phyloP scores from a whole-genome alignment of 2,113 vertebrate species.

The Plotosus lineatus region DNA sequence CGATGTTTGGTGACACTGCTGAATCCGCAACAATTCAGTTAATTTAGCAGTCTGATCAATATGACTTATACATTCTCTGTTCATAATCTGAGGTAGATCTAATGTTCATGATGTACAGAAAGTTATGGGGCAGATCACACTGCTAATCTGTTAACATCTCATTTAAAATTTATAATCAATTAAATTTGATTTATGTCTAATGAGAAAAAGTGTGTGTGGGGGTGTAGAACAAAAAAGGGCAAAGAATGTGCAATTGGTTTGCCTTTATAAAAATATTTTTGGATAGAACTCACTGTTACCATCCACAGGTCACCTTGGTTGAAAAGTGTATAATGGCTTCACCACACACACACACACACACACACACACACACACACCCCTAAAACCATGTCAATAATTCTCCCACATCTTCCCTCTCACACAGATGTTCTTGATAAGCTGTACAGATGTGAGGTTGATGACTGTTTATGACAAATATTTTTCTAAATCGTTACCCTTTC shows the following conservation, averaged over 20 bases:
- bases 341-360: constrained; percentile 38
- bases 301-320: constrained; percentile 31
- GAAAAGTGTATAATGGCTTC: constrained; percentile 36
- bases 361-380: neutral
- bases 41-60: neutral
- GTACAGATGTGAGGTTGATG: constrained; percentile 7
- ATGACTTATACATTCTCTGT: no score
- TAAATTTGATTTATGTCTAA: neutral
- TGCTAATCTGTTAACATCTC: neutral
- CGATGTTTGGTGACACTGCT: neutral
- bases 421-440: constrained; percentile 15
- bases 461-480: constrained; percentile 25
- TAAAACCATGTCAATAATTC: constrained; percentile 28
- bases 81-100: neutral
- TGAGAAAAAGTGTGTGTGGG: no score
- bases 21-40: neutral
- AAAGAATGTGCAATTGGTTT: neutral
- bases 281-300: constrained; percentile 40
- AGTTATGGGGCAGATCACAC: neutral
- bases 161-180: neutral
- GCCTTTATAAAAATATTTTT: constrained; percentile 40
- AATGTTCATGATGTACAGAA: neutral
- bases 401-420: neutral
- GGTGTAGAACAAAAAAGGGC: neutral
- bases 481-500: neutral